These are phyloP conservation scores for Phenganax subtilis DNA, from an alignment of 92 coral and sea anemone genomes.

Conservation along the genomic window DNA sequence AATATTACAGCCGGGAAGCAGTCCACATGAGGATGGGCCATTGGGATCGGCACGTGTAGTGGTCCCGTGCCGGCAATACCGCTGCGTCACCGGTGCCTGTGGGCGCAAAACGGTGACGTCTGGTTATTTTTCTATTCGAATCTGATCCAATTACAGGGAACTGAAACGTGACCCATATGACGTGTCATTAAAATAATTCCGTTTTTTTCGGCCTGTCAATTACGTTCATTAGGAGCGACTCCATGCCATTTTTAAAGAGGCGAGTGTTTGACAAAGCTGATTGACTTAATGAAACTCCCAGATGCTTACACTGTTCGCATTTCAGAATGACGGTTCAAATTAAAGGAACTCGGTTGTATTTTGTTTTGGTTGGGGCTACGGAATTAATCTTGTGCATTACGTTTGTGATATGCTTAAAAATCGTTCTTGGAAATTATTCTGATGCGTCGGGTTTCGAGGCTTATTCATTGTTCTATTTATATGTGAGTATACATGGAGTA, in stretches of 20 bases:
- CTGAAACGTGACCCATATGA: neutral
- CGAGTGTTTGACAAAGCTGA: neutral
- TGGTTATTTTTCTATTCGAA: no score
- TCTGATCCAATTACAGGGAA: no score
- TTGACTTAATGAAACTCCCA: neutral
- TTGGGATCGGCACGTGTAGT: no score
- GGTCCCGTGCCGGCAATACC: no score
- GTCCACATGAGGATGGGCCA: no score
- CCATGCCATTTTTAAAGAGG: neutral
- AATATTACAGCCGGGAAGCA: no score
- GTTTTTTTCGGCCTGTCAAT: neutral
- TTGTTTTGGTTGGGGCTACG: neutral
- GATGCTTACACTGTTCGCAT: neutral
- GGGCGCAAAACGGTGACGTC: no score
- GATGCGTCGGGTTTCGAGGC: neutral
- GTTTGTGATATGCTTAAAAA: constrained; percentile 2
- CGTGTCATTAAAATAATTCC: neutral
- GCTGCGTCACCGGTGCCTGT: no score
- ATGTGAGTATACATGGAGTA: constrained; percentile 3
- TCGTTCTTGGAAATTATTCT: constrained; percentile 10
- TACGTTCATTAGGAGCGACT: neutral
- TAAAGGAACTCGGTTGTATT: constrained; percentile 2
- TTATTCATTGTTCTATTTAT: constrained; percentile 11
- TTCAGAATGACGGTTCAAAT: neutral
- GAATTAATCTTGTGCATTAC: neutral